Conservation (phyloP, 64 coral and sea anemone species). For the Porites lutea region DNA sequence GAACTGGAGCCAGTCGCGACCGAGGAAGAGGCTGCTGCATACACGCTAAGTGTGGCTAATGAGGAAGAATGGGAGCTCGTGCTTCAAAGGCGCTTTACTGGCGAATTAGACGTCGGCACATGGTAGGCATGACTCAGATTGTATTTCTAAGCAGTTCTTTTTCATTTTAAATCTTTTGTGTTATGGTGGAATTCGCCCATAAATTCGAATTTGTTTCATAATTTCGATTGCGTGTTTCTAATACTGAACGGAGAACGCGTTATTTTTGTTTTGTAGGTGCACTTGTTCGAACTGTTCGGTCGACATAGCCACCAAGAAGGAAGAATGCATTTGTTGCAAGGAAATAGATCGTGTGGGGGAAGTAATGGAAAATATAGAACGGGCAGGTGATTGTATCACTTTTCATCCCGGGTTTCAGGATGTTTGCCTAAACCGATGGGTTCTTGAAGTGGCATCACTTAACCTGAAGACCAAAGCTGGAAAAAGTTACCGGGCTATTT, state of each 20-base stretch:
- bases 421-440: constrained; percentile 28
- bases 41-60: not conserved
- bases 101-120: not conserved
- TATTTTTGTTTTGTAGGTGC: not conserved
- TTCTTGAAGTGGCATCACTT: constrained; percentile 20
- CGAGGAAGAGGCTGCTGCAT: constrained; percentile 8
- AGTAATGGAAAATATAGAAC: not conserved
- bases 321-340: constrained; percentile 30
- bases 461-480: not conserved
- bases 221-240: no score
- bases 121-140: constrained; percentile 2
- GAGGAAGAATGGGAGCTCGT: constrained; percentile 1
- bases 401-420: constrained; percentile 17
- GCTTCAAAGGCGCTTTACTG: constrained; percentile 7
- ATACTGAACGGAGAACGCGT: no score
- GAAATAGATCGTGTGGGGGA: constrained; percentile 19
- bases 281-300: constrained; percentile 1
- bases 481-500: not conserved
- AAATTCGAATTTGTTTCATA: not conserved
- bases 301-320: not conserved
- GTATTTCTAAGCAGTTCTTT: not conserved
- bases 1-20: constrained; percentile 43
- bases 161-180: not conserved
- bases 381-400: not conserved
- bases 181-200: not conserved